Evolutionary conservation across 2,888 invertebrate species (phyloP).

Genomic region (Zaprionus bogoriensis): DNA sequence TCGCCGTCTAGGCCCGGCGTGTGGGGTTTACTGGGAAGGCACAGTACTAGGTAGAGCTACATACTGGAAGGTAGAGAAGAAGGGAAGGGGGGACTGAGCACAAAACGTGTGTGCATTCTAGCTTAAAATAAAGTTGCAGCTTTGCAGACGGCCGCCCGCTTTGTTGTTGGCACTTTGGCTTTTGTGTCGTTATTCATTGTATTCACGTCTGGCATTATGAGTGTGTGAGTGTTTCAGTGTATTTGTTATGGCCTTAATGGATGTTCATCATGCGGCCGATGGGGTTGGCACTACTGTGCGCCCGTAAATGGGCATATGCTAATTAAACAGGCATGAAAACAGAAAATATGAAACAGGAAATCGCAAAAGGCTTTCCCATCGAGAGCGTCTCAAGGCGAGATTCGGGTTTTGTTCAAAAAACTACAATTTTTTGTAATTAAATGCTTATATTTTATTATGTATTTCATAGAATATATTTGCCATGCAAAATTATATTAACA

Average conservation of each 20-base stretch:
- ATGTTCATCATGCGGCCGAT: slow-evolving; percentile 28
- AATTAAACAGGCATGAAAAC: slow-evolving; percentile 46
- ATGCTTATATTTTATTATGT: no score
- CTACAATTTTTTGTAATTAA: no score
- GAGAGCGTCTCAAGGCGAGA: no score
- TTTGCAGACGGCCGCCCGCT: slow-evolving; percentile 29
- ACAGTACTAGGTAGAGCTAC: no score
- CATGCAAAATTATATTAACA: no score
- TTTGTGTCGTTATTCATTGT: slow-evolving; percentile 79
- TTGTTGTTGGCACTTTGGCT: slow-evolving; percentile 61
- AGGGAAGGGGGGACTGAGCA: background rate
- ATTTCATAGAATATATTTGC: no score
- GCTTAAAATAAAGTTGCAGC: slow-evolving; percentile 77
- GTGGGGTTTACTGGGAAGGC: background rate
- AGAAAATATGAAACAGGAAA: background rate
- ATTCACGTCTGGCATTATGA: slow-evolving; percentile 52
- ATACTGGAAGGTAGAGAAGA: no score
- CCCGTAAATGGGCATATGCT: slow-evolving; percentile 55
- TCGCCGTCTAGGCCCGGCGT: slow-evolving; percentile 34
- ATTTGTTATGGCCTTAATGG: slow-evolving; percentile 58
- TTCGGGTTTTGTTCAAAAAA: no score
- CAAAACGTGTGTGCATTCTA: slow-evolving; percentile 73
- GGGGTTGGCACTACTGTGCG: slow-evolving; percentile 41
- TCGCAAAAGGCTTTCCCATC: background rate
- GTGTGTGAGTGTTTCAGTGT: slow-evolving; percentile 41